These are phyloP conservation scores for Brevipalpus yothersi DNA, from an alignment of 1,140 invertebrate species.

Conservation along the genomic window DNA sequence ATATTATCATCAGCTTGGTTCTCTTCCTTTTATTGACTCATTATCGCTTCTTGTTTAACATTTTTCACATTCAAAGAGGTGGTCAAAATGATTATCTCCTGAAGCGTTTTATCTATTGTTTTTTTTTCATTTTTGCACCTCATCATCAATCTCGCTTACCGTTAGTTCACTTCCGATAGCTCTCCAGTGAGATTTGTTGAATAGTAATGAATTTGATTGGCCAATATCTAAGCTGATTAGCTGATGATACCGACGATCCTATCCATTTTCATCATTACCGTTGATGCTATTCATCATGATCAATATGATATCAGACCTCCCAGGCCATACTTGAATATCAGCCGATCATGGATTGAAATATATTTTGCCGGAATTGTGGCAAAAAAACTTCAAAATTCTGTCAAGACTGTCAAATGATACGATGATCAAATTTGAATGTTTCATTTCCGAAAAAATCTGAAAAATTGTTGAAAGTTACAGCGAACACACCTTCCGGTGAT, in stretches of 20 bases:
- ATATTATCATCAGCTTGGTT: not conserved
- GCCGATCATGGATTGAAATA: not conserved
- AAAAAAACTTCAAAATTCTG: not conserved
- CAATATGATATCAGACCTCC: too few species aligned
- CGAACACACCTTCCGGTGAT: not conserved
- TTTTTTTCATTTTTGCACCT: not conserved
- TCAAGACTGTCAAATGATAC: not conserved
- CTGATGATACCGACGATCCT: not conserved
- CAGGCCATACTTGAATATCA: not conserved
- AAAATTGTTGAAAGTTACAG: not conserved
- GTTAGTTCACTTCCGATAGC: not conserved
- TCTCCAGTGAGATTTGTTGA: not conserved
- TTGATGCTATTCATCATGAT: not conserved
- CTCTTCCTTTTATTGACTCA: not conserved
- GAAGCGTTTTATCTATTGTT: not conserved
- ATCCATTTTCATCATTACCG: not conserved
- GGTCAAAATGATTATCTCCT: not conserved
- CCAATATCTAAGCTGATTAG: not conserved
- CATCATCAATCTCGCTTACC: not conserved
- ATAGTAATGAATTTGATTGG: not conserved
- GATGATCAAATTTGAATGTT: not conserved
- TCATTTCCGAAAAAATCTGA: not conserved
- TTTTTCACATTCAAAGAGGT: not conserved
- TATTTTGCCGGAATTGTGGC: not conserved
- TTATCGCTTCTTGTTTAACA: not conserved